phyloP scores from a whole-genome alignment of 2,888 invertebrate genomes.

The Nephrotoma appendiculata region DNA sequence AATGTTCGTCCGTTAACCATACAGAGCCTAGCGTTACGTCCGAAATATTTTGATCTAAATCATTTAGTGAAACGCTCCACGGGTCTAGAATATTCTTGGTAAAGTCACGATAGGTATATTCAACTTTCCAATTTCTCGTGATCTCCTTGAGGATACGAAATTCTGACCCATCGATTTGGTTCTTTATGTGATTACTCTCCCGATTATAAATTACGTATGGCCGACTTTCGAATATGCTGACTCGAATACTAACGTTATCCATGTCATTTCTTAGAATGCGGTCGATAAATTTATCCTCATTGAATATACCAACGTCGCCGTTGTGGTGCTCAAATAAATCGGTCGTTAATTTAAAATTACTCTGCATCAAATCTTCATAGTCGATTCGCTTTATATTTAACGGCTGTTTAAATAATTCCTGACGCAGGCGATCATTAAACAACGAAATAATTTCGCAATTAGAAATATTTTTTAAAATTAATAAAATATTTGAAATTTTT shows the following conservation, averaged over 20 bases:
- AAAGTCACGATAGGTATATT: background rate
- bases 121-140: background rate
- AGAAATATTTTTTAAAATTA: background rate
- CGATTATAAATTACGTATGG: background rate
- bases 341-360: background rate
- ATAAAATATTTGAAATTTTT: background rate
- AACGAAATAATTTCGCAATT: background rate
- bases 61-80: background rate
- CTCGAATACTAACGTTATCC: background rate
- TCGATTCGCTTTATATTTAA: background rate
- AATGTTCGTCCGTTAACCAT: background rate
- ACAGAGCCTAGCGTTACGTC: background rate
- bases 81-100: background rate
- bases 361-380: background rate
- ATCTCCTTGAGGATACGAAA: background rate
- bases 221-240: background rate
- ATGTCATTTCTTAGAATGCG: background rate
- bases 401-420: background rate
- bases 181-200: background rate
- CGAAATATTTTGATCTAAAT: background rate
- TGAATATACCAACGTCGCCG: background rate
- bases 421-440: background rate
- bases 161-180: background rate
- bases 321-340: background rate
- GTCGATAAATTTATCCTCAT: background rate